Base-by-base conservation (phyloP, 2,113 vertebrate genomes). In the Menidia beryllina region DNA sequence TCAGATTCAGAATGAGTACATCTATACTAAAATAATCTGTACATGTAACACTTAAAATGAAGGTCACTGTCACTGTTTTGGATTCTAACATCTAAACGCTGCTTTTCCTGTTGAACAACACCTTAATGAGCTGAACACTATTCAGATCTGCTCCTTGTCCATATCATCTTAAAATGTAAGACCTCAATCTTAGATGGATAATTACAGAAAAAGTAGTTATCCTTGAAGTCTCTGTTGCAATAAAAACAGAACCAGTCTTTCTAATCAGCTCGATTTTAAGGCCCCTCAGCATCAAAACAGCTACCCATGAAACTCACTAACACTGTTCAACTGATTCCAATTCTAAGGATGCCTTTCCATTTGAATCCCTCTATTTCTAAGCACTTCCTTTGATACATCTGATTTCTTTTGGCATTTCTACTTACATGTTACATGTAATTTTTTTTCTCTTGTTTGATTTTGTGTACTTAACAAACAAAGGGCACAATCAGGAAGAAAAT, bases 301-400 rank as follows among this genome's bases (percentile, higher is more conserved):
- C 36, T 60, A 15, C 58, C 55, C 53, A 51, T 72, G n/a, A 66
- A 73, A 68, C 55, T 75, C 62, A 57, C 77, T 83, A 82, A 82
- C 80, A 72, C 85, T 79, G 34, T 45, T 36, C 26, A 14, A n/a
- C 69, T 69, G 41, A 53, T 69, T 69, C 68, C 52, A 47, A 47
- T 23, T 49, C 53, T 54, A 19, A 41, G 19, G 47, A 57, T 50
- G 71, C 25, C 52, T 81, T n/a, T n/a, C 61, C 21, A 41, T 68
- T 77, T 79, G 69, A 79, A 79, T 79, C 65, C 64, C 38, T 68
- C 57, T 76, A 79, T 56, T 81, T 77, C 71, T 81, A n/a, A 30
- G 47, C 62, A 30, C 49, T 63, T 68, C 54, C 53, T 83, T 85
- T 76, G 79, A 81, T 78, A 48, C 30, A 47, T 39, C 66, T 50